Evolutionary conservation across 2,113 vertebrate species (phyloP), one percentile per base, ranked within the genome.

Genomic region (Zingel zingel): DNA sequence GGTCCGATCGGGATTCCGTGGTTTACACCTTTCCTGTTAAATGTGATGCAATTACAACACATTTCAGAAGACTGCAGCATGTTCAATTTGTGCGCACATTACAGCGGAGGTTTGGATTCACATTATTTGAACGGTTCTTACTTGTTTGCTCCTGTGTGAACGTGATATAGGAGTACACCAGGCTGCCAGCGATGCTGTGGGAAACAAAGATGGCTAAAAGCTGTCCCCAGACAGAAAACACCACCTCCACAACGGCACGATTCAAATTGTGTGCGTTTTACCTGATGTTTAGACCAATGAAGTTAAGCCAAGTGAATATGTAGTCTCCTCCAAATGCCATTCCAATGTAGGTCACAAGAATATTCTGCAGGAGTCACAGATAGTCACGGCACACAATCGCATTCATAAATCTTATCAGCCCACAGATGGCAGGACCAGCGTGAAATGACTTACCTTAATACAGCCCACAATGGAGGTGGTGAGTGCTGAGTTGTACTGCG

Each of bases 321-420:
- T 99, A 99, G 94, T 99, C 98, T 78, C 97, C 98, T 81, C 98
- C 98, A 87, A 99, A 97, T 91, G 98, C 95, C 97, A 99, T 99
- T 71, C 98, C 98, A 71, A 99, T 96, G 88, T 99, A 99, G 16
- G 98, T 99, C 92, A 99, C 95, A 33, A 99, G 93, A 92, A 99
- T 97, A 92, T 99, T 99, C 98, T 99, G 88, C 62, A 63, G 89
- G 86, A 74, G 59, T 59, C 80, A 48, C 59, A 79, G 3, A 30
- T 15, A 50, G 45, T 83, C 21, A 57, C 21, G 6, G 15, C 6
- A 56, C 21, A 53, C n/a, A 2, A 47, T 25, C 33, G 3, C 15
- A 21, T 18, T 56, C 16, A n/a, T 56, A 2, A 43, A 70, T 14
- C 15, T n/a, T 0, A 18, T 16, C 3, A 6, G 19, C 25, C 30